phyloP scores from a whole-genome alignment of 2,113 vertebrate species.

The Cardinalis cardinalis region DNA sequence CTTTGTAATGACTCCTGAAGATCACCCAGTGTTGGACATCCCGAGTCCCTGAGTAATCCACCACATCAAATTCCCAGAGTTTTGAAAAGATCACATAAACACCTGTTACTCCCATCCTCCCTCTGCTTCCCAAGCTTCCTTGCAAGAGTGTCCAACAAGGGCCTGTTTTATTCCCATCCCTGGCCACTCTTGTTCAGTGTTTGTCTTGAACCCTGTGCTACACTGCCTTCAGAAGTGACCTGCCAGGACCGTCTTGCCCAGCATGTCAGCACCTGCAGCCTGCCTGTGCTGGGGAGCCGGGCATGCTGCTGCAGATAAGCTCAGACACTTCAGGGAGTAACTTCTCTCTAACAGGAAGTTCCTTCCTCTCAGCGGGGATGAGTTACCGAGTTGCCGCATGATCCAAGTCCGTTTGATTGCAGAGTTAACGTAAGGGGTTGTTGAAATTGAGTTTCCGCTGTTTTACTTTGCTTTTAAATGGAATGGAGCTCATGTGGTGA shows the following conservation, averaged over 20 bases:
- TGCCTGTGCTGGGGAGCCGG: background rate
- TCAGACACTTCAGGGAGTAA: background rate
- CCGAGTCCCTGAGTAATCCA: background rate
- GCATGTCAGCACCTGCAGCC: background rate
- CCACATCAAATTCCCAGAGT: background rate
- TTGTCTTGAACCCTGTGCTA: background rate
- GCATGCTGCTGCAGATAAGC: background rate
- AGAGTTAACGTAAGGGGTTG: background rate
- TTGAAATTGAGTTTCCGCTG: background rate
- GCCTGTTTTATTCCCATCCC: background rate
- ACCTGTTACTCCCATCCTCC: conserved; percentile 33
- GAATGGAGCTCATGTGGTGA: background rate
- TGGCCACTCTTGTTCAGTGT: background rate
- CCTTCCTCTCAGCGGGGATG: background rate
- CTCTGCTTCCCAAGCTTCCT: background rate
- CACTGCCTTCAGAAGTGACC: background rate
- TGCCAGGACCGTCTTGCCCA: fast-evolving
- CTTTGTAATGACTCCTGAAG: background rate
- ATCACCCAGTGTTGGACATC: background rate
- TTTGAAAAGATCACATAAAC: background rate
- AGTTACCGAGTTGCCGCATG: background rate
- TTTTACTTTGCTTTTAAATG: background rate
- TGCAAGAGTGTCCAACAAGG: background rate
- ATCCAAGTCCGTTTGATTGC: background rate
- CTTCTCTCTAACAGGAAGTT: conserved; percentile 15